A percentile compares a stretch with the other conserved stretches of the same genome.
Evolutionary conservation across 30 jellyfish, hydroid and myxozoan species (phyloP).

Genomic region (Hydractinia echinata): DNA sequence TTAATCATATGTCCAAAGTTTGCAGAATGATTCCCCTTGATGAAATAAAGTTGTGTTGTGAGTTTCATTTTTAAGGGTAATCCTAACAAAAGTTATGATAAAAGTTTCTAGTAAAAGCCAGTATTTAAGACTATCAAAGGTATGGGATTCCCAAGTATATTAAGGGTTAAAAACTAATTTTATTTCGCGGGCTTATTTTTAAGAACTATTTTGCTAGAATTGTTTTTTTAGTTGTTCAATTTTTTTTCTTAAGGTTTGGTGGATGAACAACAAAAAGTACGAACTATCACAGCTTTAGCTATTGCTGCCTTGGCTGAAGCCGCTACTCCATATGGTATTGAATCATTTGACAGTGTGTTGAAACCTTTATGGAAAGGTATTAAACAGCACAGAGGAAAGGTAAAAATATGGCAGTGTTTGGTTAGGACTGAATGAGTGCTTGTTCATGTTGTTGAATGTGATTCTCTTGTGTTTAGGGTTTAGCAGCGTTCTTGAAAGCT

Average conservation of each 20-base stretch:
- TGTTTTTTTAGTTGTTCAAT: too few species aligned
- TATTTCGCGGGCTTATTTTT: neutral
- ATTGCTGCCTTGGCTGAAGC: constrained; percentile 99
- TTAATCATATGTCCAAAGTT: too few species aligned
- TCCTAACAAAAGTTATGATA: too few species aligned
- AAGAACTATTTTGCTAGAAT: neutral
- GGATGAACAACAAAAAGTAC: constrained; percentile 99
- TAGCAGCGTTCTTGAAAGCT: constrained; percentile 99
- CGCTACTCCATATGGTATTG: constrained; percentile 99
- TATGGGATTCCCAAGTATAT: too few species aligned
- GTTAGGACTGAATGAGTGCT: neutral
- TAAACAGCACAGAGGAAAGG: constrained; percentile 95
- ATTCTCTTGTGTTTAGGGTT: constrained; percentile 51
- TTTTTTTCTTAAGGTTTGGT: constrained; percentile 63
- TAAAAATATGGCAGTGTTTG: neutral
- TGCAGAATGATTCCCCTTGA: too few species aligned
- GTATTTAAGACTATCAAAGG: too few species aligned
- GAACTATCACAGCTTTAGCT: constrained; percentile 99
- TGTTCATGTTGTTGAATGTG: neutral
- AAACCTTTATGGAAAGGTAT: constrained; percentile 99
- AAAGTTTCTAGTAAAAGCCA: too few species aligned
- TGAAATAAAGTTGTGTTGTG: too few species aligned
- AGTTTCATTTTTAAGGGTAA: too few species aligned
- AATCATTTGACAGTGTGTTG: constrained; percentile 98
- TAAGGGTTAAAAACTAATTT: too few species aligned